Base-by-base conservation (phyloP, 2,797 vertebrate genomes). In the Malacoctenus gilli region DNA sequence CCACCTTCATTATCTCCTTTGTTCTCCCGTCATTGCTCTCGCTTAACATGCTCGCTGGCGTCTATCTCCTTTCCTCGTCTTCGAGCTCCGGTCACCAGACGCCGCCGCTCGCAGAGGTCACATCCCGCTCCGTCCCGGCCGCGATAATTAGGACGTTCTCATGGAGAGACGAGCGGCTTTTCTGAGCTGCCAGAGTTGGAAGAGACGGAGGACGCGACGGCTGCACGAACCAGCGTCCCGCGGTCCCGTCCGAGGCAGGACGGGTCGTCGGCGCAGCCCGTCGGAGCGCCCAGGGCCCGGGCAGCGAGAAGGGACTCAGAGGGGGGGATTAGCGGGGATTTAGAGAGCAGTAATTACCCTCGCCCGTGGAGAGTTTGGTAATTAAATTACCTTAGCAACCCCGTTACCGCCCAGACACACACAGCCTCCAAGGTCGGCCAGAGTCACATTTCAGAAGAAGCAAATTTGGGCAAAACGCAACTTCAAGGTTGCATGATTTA, bases 321-420 rank as follows among this genome's bases (percentile, higher is more conserved):
- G 52, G 66, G 72, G n/a, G 44, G 83, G 88, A 91, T 91, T 91
- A 91, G 82, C 22, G 37, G 39, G 83, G 89, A 91, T 91, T 90
- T 90, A 71, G 76, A 82, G 64, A 83, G 74, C 78, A 77, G 83
- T 88, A 89, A 90, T 92, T 90, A 87, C 84, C 82, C 68, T 64
- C 72, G 72, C 68, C 82, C 51, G 28, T 79, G 66, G 68, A 85
- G 81, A 74, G 74, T 70, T 75, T 79, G 75, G 62, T 89, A 91
- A 91, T 91, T 91, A 82, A 91, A 90, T 90, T 86, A 91, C 85
- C 87, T 86, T 70, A 68, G 80, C 77, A 85, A 85, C 80, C 68
- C 59, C 2, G 52, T 70, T 55, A 72, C 68, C 70, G 78, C 37
- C 75, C 62, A 38, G 58, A 59, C 41, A 75, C 61, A 75, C 59